phyloP scores from a whole-genome alignment of 1,140 invertebrate genomes.

The Zaprionus kolodkinae region DNA sequence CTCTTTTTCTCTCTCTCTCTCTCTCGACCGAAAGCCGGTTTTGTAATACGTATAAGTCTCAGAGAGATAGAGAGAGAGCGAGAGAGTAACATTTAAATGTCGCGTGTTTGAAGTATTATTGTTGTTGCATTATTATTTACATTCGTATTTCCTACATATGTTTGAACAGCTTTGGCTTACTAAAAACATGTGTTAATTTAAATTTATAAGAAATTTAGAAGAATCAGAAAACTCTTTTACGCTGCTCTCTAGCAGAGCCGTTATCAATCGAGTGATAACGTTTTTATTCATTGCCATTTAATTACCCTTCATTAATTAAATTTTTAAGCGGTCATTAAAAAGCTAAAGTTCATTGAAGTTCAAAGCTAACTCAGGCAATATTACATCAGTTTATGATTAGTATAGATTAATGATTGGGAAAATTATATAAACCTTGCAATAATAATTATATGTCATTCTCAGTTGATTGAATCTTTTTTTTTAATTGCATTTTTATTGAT shows the following conservation, averaged over 20 bases:
- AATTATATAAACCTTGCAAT: not conserved
- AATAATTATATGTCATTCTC: not conserved
- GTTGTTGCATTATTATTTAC: not conserved
- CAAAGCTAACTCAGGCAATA: not conserved
- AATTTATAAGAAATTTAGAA: not conserved
- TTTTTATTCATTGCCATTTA: not conserved
- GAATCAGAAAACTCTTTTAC: not conserved
- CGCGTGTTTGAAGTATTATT: not conserved
- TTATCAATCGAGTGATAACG: not conserved
- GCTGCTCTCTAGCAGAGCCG: not conserved
- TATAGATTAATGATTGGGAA: not conserved
- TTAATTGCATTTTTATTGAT: not conserved
- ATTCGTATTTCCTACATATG: not conserved
- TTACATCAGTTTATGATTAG: not conserved
- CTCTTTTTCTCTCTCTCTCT: not conserved
- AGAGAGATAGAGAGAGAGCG: no score
- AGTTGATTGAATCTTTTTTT: not conserved
- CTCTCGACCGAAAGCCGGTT: not conserved
- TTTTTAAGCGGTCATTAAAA: not conserved
- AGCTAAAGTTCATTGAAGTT: constrained; percentile 12
- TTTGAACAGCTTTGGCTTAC: not conserved
- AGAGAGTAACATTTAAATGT: not conserved
- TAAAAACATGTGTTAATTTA: not conserved
- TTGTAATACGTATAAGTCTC: not conserved
- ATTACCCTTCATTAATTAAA: not conserved